A percentile compares a stretch with the other conserved stretches of the same genome.
These are phyloP conservation scores for Endomychus coccineus DNA, from an alignment of 2,888 invertebrate genomes.

Conservation along the genomic window DNA sequence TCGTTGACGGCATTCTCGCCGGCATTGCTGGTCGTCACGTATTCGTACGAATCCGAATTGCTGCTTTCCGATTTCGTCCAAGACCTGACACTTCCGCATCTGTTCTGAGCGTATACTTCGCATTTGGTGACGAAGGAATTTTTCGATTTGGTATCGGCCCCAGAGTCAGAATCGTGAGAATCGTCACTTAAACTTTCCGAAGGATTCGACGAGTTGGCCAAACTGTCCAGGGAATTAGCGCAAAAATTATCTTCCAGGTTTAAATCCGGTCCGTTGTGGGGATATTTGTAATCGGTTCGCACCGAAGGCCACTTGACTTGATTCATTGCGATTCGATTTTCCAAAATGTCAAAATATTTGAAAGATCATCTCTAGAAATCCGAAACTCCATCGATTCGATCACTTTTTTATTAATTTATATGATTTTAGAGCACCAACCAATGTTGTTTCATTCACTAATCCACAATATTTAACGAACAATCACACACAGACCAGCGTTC, in stretches of 20 bases:
- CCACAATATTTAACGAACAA: too few species aligned
- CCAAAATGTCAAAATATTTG: too few species aligned
- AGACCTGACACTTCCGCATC: conserved; percentile 33
- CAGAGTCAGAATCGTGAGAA: conserved; percentile 55
- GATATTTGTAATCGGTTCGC: conserved; percentile 9
- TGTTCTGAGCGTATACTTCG: conserved; percentile 38
- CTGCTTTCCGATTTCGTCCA: conserved; percentile 29
- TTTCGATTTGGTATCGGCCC: conserved; percentile 48
- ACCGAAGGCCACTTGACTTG: conserved; percentile 28
- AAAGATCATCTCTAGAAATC: too few species aligned
- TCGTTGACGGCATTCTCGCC: conserved; percentile 22
- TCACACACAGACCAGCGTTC: too few species aligned
- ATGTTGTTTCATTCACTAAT: too few species aligned
- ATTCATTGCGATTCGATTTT: too few species aligned
- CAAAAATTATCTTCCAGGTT: conserved; percentile 13
- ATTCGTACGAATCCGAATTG: conserved; percentile 33
- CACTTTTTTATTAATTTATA: too few species aligned
- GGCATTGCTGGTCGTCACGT: conserved; percentile 18
- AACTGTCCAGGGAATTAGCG: conserved; percentile 58
- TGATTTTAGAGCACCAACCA: too few species aligned
- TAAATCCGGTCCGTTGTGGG: neutral
- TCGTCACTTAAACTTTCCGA: conserved; percentile 56
- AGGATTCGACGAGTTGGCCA: conserved; percentile 61
- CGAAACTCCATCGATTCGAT: too few species aligned
- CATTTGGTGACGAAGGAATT: conserved; percentile 39